Base-by-base conservation (phyloP, 1,140 invertebrate genomes). In the Euwallacea fornicatus region DNA sequence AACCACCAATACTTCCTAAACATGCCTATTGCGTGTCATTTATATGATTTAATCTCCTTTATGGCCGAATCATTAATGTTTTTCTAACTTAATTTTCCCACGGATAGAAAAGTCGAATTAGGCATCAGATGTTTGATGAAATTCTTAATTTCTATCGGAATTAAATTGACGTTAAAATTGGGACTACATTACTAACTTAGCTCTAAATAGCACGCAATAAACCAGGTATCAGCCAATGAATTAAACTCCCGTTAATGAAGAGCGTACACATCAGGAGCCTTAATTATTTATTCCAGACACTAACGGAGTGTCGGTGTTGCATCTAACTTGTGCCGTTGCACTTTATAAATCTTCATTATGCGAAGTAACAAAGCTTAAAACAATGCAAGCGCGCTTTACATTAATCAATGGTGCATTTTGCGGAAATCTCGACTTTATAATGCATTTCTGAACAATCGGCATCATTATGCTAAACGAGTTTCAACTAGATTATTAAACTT, bases 291-390 rank as follows among this genome's bases (percentile, higher is more conserved):
- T 61, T 61, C 59, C 21, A 33, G 21, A 58, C 55, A 33, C 10
- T 9, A 10, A 33, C 55, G 13, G 10, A 15, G 59, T 43, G 21
- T 15, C 42, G 59, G 21, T 42, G 59, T 16, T 43, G 21, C 59
- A n/a, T 61, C 59, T 61, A 61, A 42, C 59, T 61, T 41, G 21
- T 43, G 21, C 21, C 21, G 59, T 42, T 61, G 11, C 59, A 43
- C 9, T 61, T 61, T 43, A 61, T 61, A 43, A 61, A 21, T 42
- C 41, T n/a, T 61, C 11, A 61, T 61, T 61, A 61, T 61, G 42
- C 59, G 43, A 61, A 61, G 59, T 61, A 42, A 43, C 59, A 61
- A 21, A 42, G 59, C 59, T 43, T 43, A 42, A 61, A 61, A 61
- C 59, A 61, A 61, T 61, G 59, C 59, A 61, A 43, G 42, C 11